Evolutionary conservation across 2,888 invertebrate genomes (phyloP), one percentile per base, ranked within the genome.

Genomic region (Melolontha melolontha): DNA sequence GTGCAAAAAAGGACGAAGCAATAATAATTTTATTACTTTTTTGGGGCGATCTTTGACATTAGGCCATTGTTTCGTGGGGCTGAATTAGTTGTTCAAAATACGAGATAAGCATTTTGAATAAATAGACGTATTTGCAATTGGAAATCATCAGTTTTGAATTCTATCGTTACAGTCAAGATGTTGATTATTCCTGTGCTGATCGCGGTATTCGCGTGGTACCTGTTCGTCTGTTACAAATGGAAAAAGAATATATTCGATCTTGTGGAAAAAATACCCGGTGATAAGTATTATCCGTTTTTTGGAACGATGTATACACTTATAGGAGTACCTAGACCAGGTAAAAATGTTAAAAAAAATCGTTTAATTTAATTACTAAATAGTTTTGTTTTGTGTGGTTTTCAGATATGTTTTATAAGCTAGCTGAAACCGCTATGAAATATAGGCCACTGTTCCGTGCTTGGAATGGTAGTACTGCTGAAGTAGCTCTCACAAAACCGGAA

Each of bases 401-500:
- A 34, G 34, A 34, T 34, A 34, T 34, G 34, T 6, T 34, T 6
- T 34, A 34, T 6, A 34, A 34, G 10, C 7, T 34, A 8, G 34
- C 7, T 34, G 34, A 34, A 34, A 34, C 7, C 8, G 34, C 34
- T 8, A 34, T 6, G 6, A 34, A 34, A 34, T 34, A 34, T 10
- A 34, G 6, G 34, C 34, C 34, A 34, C 7, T 34, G 1, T 34
- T 34, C 34, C 34, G 34, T 10, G 34, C 74, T 2, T 78, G 75
- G 75, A 66, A 70, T 51, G 76, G 76, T 12, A 66, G 47, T 39
- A 52, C 66, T n/a, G 75, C 76, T 11, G 68, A 54, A 22, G 57
- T 77, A 8, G 75, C 77, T 67, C 22, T 78, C 1, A 74, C 71
- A 70, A 76, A 74, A 63, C 68, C 77, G 0, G 71, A 75, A 57